Conservation (phyloP, 2,888 invertebrate genomes). For the Notodonta ziczac region DNA sequence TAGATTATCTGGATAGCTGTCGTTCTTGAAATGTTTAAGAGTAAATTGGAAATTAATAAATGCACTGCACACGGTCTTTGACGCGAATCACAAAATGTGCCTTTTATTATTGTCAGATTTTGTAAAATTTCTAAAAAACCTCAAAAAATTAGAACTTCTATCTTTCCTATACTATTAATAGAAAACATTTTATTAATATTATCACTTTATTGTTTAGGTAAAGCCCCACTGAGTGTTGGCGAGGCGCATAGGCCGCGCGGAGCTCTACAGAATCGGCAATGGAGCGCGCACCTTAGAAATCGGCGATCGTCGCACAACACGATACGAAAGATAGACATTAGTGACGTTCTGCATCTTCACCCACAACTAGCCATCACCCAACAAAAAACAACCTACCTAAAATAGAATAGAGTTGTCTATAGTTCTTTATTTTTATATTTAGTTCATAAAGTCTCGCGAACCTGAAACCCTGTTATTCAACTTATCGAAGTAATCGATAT, state of each 20-base stretch:
- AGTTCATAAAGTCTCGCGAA: constrained; percentile 37
- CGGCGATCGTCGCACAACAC: constrained; percentile 43
- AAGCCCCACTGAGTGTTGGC: constrained; percentile 77
- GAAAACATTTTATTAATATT: neutral
- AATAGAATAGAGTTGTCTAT: constrained; percentile 37
- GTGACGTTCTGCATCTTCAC: constrained; percentile 45
- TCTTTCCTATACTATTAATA: too few relatives aligned
- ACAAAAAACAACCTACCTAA: constrained; percentile 36
- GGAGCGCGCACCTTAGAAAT: constrained; percentile 38
- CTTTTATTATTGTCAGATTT: too few relatives aligned
- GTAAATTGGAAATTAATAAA: too few relatives aligned
- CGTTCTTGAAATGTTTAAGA: too few relatives aligned
- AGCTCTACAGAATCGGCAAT: constrained; percentile 4
- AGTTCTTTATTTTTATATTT: constrained; percentile 60
- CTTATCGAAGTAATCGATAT: constrained; percentile 38
- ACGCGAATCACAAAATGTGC: too few relatives aligned
- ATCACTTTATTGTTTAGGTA: constrained; percentile 53
- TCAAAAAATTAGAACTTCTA: too few relatives aligned
- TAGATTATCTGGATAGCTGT: too few relatives aligned
- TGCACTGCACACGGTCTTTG: too few relatives aligned
- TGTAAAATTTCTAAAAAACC: too few relatives aligned
- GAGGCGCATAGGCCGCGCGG: constrained; percentile 51
- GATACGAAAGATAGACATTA: constrained; percentile 43
- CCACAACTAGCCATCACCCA: constrained; percentile 54
- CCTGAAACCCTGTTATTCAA: constrained; percentile 35